Evolutionary conservation across 2,888 invertebrate species (phyloP), one percentile per base, ranked within the genome.

Genomic region (Mythimna ferrago): DNA sequence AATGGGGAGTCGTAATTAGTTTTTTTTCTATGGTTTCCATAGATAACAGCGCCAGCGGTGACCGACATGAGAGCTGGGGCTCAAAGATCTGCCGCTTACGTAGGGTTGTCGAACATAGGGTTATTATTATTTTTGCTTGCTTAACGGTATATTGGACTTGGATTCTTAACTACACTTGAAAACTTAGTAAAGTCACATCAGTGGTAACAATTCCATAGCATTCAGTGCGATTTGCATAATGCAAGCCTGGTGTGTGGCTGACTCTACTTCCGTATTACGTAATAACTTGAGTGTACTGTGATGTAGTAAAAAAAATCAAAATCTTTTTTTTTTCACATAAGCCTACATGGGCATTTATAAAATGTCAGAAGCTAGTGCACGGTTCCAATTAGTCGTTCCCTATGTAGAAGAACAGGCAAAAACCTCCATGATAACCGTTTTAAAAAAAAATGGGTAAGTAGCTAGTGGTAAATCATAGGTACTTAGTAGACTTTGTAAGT

Each of bases 21-120:
- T 94, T 93, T 93, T 93, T 90, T 92, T 92, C 90, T 93, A 94
- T 90, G 94, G 93, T 92, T 91, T 92, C 93, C 81, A 91, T 89
- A 94, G 94, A 94, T 95, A 94, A 90, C 92, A 92, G 90, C 88
- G 88, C 90, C 92, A 91, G 90, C 87, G 88, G 90, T 92, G 93
- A 91, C 92, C 91, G 90, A 71, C 89, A 87, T 79, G 82, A 80
- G 85, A 86, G 86, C 82, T 86, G 87, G 92, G 92, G 92, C 85
- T 85, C 82, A 71, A 90, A 89, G 89, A 92, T 92, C 83, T 86
- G 85, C 82, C 72, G 76, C 70, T 73, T 63, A 53, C 51, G 53
- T 81, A 94, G 94, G 95, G 95, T 82, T 94, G 92, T 19, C 86
- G 71, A 64, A 56, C 26, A 58, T 11, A 53, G 0, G 35, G 6